Base-by-base conservation (phyloP, 92 coral and sea anemone genomes). In the Meandrina meandrites region DNA sequence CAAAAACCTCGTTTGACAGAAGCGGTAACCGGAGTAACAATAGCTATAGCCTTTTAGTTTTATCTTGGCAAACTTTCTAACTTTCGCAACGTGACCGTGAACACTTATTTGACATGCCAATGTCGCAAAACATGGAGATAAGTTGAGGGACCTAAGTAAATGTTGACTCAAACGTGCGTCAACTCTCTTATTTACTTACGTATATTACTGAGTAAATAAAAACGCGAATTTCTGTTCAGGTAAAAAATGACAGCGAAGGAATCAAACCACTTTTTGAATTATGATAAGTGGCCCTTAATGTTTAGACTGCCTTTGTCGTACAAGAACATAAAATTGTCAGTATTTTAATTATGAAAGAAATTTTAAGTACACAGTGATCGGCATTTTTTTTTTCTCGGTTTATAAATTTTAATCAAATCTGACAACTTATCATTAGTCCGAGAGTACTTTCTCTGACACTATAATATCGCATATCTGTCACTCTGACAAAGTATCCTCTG, bases 101-200 rank as follows among this genome's bases (percentile, higher is more conserved):
- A 21, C 0, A 24, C 72, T n/a, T 37, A 57, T 84, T 70, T 84
- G 31, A 8, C 37, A 75, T 56, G 54, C 53, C 70, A 53, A 72
- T 72, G 73, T 56, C 72, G 80, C 56, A 69, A 78, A 78, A 30
- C 86, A 31, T 30, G 67, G 66, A 19, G 48, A 69, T 48, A 45
- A 69, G 66, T 48, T 47, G 78, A 34, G 57, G 36, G 51, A 75
- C 16, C 75, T 14, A 35, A 40, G 40, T 36, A 54, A 83, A 36
- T 84, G 72, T 73, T 84, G 77, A 31, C 80, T 28, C 56, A 34
- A 72, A 83, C 5, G 53, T 84, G 87, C 87, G 80, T 75, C 87
- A 84, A 37, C 10, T 28, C 79, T 27, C 22, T 14, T 37, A 27
- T 84, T 75, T 27, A 83, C 35, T 19, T 74, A 45, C 80, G 69